Evolutionary conservation across 1,140 invertebrate species (phyloP).

Genomic region (Rhopalosiphum maidis): DNA sequence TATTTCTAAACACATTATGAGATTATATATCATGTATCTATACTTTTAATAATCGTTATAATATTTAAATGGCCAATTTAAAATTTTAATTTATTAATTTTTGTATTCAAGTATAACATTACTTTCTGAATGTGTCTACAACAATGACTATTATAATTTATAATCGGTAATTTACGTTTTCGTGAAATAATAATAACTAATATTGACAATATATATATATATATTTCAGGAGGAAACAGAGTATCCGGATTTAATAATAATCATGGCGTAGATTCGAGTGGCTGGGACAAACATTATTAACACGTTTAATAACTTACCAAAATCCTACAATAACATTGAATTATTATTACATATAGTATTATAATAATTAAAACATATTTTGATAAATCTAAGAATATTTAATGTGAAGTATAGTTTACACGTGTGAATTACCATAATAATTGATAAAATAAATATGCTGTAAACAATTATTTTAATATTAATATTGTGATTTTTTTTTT

Average conservation of each 20-base stretch:
- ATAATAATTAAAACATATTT: not conserved
- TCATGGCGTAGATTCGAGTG: not conserved
- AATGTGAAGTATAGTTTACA: not conserved
- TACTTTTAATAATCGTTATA: not conserved
- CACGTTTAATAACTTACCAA: not conserved
- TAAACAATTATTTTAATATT: not conserved
- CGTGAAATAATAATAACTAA: not conserved
- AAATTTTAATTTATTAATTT: not conserved
- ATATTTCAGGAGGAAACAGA: constrained; percentile 36
- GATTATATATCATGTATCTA: not conserved
- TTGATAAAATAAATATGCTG: not conserved
- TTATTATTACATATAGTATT: too few species aligned
- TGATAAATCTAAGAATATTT: not conserved
- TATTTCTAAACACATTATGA: not conserved
- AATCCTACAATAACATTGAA: not conserved
- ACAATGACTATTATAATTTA: not conserved
- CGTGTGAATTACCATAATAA: not conserved
- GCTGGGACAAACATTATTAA: constrained; percentile 15
- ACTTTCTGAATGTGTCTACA: not conserved
- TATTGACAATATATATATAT: not conserved
- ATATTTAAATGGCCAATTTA: not conserved
- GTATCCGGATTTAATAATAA: not conserved
- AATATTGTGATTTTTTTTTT: not conserved
- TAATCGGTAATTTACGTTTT: not conserved
- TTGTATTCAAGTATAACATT: not conserved